A percentile compares a stretch with the other conserved stretches of the same genome.
Evolutionary conservation across 1,140 invertebrate genomes (phyloP).

Genomic region (Oryctes rhinoceros): DNA sequence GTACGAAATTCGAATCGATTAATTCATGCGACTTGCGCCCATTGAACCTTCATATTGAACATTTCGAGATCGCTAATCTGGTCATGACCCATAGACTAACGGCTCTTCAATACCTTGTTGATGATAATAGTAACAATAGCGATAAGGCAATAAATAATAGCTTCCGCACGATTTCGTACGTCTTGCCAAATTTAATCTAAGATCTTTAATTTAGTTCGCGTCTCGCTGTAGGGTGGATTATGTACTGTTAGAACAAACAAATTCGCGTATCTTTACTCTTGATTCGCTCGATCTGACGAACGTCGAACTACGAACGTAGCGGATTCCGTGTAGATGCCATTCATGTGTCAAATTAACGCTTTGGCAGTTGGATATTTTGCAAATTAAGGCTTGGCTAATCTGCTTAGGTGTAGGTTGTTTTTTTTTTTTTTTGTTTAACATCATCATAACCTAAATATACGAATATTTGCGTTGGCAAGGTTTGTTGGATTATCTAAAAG

Average conservation of each 20-base stretch:
- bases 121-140: constrained; percentile 19
- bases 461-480: background rate
- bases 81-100: constrained; percentile 17
- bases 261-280: background rate
- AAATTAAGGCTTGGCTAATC: constrained; percentile 22
- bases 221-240: constrained; percentile 18
- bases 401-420: background rate
- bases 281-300: background rate
- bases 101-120: background rate
- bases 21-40: background rate
- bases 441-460: background rate
- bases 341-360: constrained; percentile 28
- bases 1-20: background rate
- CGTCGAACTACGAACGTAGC: constrained; percentile 13
- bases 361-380: constrained; percentile 24
- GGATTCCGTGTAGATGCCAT: constrained; percentile 15
- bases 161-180: constrained; percentile 33
- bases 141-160: constrained; percentile 28
- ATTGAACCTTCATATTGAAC: background rate
- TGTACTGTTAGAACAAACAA: constrained; percentile 28
- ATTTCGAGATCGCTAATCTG: constrained; percentile 24
- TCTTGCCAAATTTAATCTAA: constrained; percentile 33
- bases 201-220: constrained; percentile 23
- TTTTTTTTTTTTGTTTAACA: background rate
- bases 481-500: background rate